Evolutionary conservation across 2,113 vertebrate genomes (phyloP), one percentile per base, ranked within the genome.

Genomic region (Melanocharis versteri): DNA sequence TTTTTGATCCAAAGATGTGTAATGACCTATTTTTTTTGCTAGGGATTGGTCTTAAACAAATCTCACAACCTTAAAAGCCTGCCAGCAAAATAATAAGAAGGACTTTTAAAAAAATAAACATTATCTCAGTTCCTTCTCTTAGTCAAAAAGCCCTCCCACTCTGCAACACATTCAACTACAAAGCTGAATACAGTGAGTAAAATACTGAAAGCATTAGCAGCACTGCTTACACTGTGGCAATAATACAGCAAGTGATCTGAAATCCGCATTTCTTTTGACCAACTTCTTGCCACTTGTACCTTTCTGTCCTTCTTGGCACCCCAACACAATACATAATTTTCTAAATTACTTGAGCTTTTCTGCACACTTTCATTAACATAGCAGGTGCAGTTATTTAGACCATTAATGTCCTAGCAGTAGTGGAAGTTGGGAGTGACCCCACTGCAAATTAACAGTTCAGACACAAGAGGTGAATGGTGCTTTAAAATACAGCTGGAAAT

Each of bases 401-500:
- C 58, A 77, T 88, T 87, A 85, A 93, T 39, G 64, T 70, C 50
- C 75, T 62, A 83, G 75, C 66, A 93, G 66, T 78, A 96, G 82
- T 53, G 79, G 90, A 96, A 90, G 93, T 15, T 79, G 82, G 66
- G 89, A 93, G 75, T 88, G 89, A 95, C 87, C 90, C 96, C 84
- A 95, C 75, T 91, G 82, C 92, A 96, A 93, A 94, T 93, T 94
- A 94, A 87, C 78, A 89, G 77, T 69, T 90, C 79, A 95, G 83
- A 88, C 62, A 89, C 58, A 93, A 80, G 94, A 93, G 75, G 84
- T 48, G 75, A 95, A 94, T 90, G 54, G 82, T 58, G 71, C 83
- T 95, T 94, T 95, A 97, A 96, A 96, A 84, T 96, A 92, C 83
- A 92, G 87, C 87, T 96, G 94, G 89, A 96, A 95, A 75, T 94